Evolutionary conservation across 2,113 vertebrate species (phyloP), one percentile per base, ranked within the genome.

Genomic region (Stigmatopora nigra): DNA sequence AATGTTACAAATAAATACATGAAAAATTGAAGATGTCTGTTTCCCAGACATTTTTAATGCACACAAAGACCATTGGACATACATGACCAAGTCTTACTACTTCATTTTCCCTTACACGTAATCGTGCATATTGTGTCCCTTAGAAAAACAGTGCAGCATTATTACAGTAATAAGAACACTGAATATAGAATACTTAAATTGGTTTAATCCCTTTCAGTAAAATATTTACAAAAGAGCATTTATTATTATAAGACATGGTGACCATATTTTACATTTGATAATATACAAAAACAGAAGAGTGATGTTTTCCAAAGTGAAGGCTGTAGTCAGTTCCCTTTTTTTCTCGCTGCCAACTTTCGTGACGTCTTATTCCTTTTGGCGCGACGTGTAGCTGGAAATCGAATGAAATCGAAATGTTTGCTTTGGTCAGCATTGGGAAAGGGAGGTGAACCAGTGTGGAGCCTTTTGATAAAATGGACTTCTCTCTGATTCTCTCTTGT

Each of bases 391-490:
- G 90, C 84, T 0, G 92, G 90, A 45, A 93, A 92, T 20, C 87
- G 87, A 69, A 95, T 92, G 61, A 94, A 94, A 84, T 94, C 93
- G 65, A 95, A 95, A 68, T 91, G 93, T 89, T 92, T 92, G 80
- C 91, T 89, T 73, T 89, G 82, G 61, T 94, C 90, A 0, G 81
- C 86, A 64, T 93, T 93, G 81, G 94, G 94, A 79, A 96, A 96
- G 46, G 92, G 92, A 48, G 90, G 88, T 20, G 91, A 92, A 53
- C 94, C 93, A 4, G 92, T 92, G 87, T 92, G 91, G 0, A 95
- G 92, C 49, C 94, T 91, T 73, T 96, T 96, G 90, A 95, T 96
- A 90, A 95, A 96, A 70, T 95, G 94, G 0, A 93, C 94, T 64
- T 96, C 94, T 0, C 94, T 88, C 79, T 95, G 94, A 90, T 95